Evolutionary conservation across 1,140 invertebrate species (phyloP), one percentile per base, ranked within the genome.

Genomic region (Drosophila sturtevanti): DNA sequence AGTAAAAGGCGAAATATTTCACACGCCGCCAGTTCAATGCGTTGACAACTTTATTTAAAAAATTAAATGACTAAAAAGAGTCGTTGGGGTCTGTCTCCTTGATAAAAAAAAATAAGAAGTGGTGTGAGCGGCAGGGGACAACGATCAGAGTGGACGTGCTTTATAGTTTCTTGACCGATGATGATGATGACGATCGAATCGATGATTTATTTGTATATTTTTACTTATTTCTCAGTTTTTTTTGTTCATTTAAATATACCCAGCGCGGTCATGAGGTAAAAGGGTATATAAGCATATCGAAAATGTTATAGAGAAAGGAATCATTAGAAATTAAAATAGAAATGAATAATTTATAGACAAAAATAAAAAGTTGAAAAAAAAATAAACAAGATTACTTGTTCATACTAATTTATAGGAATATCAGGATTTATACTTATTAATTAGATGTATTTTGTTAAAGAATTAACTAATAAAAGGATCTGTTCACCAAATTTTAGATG

Each of bases 151-250:
- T 80, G 78, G 70, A 87, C 79, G 82, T 86, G 84, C 84, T 87
- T 89, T 89, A 87, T 89, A 87, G 84, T 89, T 87, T 84, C 84
- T 87, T 87, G 84, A 87, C 84, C 84, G 77, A 80, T 70, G 79
- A 81, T 74, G 77, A 80, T 70, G 79, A 81, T 74, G 78, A 82
- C 77, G 82, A 82, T 72, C 16, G 41, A 63, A 71, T 89, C 69
- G 68, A 80, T 82, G 77, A 89, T 89, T 87, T 89, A 89, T 89
- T 89, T 82, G 76, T 67, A 72, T 87, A 61, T 75, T 76, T 56
- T 80, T 64, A 72, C 69, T 69, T 74, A 85, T 75, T 79, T 85
- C 72, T 72, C 34, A 51, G 63, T 31, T 31, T 35, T 18, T 31
- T 44, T 11, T 27, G 5, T 12, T 63, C 35, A 16, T 54, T 54